Evolutionary conservation across 2,113 vertebrate species (phyloP), one percentile per base, ranked within the genome.

Genomic region (human (Homo sapiens)): DNA sequence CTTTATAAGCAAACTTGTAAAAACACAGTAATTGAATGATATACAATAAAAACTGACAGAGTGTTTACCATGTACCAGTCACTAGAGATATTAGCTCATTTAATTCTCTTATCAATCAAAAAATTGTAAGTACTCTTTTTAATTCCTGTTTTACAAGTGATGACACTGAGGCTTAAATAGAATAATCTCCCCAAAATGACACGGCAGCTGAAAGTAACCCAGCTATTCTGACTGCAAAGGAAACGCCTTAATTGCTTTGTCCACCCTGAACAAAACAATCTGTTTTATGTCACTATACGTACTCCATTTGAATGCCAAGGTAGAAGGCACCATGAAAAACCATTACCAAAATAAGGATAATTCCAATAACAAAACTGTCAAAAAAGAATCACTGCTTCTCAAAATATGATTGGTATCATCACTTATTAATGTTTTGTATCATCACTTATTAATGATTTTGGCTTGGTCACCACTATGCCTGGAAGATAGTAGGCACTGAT

Each of bases 311-410:
- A 87, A 68, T 85, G 70, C 72, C 84, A 81, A 90, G 13, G n/a
- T 80, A 59, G 81, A 83, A 45, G 35, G 22, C 43, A 70, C 13
- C 61, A 17, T 61, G 73, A 82, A 94, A 92, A 94, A 85, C 30
- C 75, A 79, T 25, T 76, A 43, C 43, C 79, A 52, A 92, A 80
- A 94, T 94, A 91, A 81, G n/a, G 35, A 66, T 61, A 83, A 76
- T 50, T 80, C 23, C 9, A 66, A 25, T 45, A 43, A 27, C 48
- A 79, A 89, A 92, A 45, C 57, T 52, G 52, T 81, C 78, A 32
- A 12, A n/a, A 85, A 87, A 95, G 11, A 68, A 32, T 35, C 23
- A 72, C 23, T 40, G 1, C 73, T 94, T 78, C 52, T 97, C 66
- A 59, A 55, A 82, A 10, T 32, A 55, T 80, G 40, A 20, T 35